Evolutionary conservation across 2,888 invertebrate species (phyloP).

Genomic region (Pocota personata): DNA sequence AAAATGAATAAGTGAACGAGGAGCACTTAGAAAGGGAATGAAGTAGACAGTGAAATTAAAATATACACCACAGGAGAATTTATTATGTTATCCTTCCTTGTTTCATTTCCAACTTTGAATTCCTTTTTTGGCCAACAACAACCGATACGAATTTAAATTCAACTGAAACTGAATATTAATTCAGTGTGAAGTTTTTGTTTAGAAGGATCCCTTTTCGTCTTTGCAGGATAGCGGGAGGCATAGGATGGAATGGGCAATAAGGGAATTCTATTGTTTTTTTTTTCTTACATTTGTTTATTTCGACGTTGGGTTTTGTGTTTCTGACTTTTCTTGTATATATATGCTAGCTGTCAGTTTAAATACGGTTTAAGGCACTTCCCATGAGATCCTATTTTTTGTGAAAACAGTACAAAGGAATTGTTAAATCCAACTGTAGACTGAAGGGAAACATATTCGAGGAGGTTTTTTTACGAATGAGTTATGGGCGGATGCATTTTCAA

Average conservation of each 20-base stretch:
- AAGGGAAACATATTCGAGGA: not conserved
- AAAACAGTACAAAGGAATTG: not conserved
- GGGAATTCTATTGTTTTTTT: not conserved
- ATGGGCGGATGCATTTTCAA: not conserved
- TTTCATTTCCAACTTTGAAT: not conserved
- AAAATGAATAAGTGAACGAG: not conserved
- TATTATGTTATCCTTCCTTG: not conserved
- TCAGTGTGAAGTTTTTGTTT: not conserved
- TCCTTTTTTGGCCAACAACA: not conserved
- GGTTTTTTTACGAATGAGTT: not conserved
- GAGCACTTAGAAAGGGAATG: not conserved
- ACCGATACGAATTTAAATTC: not conserved
- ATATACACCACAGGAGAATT: not conserved
- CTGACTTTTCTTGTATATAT: not conserved
- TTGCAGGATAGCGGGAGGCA: not conserved
- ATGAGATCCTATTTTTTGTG: not conserved
- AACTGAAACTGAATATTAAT: not conserved
- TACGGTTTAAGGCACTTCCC: constrained; percentile 1
- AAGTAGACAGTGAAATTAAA: not conserved
- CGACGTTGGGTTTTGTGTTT: not conserved
- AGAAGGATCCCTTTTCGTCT: too few relatives aligned
- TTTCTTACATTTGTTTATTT: not conserved
- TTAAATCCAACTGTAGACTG: not conserved
- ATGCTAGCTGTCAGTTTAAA: not conserved
- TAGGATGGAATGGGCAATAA: not conserved